Percentiles rank a stretch among this genome's conserved stretches.
Evolutionary conservation across 2,113 vertebrate species (phyloP).

Genomic region (Marmota flaviventris): DNA sequence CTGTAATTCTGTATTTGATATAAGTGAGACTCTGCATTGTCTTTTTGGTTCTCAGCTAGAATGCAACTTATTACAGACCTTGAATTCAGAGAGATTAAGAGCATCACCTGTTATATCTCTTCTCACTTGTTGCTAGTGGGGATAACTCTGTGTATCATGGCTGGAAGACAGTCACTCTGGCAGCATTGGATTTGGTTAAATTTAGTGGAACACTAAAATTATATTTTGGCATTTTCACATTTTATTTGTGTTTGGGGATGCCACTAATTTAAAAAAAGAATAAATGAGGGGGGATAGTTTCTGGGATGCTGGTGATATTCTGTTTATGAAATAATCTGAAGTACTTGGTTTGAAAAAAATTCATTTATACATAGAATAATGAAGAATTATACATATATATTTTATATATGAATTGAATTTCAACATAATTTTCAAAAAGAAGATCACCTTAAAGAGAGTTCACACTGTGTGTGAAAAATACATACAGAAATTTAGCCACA

Average conservation of each 20-base stretch:
- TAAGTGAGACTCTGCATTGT: not conserved
- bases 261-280: not conserved
- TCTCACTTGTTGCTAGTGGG: not conserved
- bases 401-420: not conserved
- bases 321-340: not conserved
- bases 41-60: not conserved
- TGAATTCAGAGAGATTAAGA: not conserved
- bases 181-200: not conserved
- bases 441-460: not conserved
- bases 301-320: not conserved
- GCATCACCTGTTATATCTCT: not conserved
- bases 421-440: not conserved
- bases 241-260: not conserved
- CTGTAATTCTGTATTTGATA: not conserved
- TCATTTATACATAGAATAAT: not conserved
- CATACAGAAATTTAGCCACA: not conserved
- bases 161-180: not conserved
- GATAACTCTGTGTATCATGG: not conserved
- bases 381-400: not conserved
- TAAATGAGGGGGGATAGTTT: not conserved
- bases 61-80: not conserved
- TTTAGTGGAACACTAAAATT: not conserved
- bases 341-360: not conserved
- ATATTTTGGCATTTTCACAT: not conserved
- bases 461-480: not conserved